A percentile compares a stretch with the other conserved stretches of the same genome.
These are phyloP conservation scores for Climacteris rufus DNA, from an alignment of 2,113 vertebrate genomes.

Conservation along the genomic window DNA sequence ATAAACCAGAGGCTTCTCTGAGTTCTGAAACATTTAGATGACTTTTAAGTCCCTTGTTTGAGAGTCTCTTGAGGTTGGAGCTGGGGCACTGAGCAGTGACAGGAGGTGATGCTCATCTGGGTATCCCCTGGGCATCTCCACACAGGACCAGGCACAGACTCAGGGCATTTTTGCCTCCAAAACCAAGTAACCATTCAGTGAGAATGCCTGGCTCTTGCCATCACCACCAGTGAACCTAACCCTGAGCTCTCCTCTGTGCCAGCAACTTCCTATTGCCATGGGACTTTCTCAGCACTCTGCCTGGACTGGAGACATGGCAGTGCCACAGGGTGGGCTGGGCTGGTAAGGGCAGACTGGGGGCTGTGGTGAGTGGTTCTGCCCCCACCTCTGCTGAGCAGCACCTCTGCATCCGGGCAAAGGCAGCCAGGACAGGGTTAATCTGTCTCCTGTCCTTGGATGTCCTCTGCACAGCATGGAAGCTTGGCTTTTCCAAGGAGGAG, in stretches of 20 bases:
- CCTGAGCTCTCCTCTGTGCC: not conserved
- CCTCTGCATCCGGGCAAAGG: not conserved
- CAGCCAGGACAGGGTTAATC: not conserved
- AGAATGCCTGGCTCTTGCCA: not conserved
- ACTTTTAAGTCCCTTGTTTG: not conserved
- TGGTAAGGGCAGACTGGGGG: not conserved
- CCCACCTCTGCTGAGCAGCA: not conserved
- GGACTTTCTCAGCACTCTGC: not conserved
- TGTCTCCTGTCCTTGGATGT: not conserved
- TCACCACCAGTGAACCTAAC: not conserved
- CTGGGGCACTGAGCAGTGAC: not conserved
- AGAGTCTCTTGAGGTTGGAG: not conserved
- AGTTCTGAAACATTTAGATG: not conserved
- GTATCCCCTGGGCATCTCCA: not conserved
- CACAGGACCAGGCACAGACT: not conserved
- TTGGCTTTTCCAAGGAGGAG: not conserved
- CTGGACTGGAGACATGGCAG: fast-evolving
- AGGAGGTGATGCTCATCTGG: not conserved
- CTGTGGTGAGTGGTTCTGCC: not conserved
- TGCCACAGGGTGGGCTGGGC: not conserved
- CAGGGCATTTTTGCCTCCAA: not conserved
- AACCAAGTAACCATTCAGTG: not conserved
- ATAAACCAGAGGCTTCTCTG: not conserved
- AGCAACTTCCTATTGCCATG: not conserved
- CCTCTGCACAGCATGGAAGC: not conserved